Base-by-base conservation (phyloP, 2,797 vertebrate genomes). In the Pseudochaenichthys georgianus region DNA sequence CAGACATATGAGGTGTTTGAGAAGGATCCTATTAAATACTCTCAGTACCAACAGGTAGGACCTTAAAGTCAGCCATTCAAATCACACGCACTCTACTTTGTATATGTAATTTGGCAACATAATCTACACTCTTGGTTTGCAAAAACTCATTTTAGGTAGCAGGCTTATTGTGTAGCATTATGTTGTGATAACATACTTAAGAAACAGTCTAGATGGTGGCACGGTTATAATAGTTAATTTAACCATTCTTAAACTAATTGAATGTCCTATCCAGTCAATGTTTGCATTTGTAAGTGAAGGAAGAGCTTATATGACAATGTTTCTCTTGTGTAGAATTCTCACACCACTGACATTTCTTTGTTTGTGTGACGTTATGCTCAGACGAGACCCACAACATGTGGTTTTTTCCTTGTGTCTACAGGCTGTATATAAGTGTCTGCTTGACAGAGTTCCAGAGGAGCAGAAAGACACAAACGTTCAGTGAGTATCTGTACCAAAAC, bases 1-100 rank as follows among this genome's bases (percentile, higher is more conserved):
- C 97, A 98, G 93, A 98, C 97, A 0, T 98, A 98, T 8, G 97
- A 98, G 88, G 97, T 98, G 3, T 98, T 98, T 78, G 97, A 98
- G 89, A 98, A 98, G 82, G 97, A 98, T 86, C 97, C 97, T 13
- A 97, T 98, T 82, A 98, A 98, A 90, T 98, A 98, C 80, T 97
- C 97, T 53, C 97, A 98, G 70, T 98, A 98, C 88, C 97, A 98
- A 82, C 96, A 97, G 96, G 97, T 98, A 86, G 92, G 82, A 77
- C 5, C 38, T 3, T 13, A 7, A 53, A 53, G 17, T 10, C 43
- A 47, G 23, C 47, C 1, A 1, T 34, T 62, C 5, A 50, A 16
- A 57, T 19, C 1, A 10, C 57, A 4, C 8, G 58, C 2, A 17
- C 50, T 12, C 3, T 19, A 28, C 31, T 17, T 16, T 41, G 46